These are phyloP conservation scores for Pomacea canaliculata DNA, from an alignment of 2,888 invertebrate genomes.

Conservation along the genomic window DNA sequence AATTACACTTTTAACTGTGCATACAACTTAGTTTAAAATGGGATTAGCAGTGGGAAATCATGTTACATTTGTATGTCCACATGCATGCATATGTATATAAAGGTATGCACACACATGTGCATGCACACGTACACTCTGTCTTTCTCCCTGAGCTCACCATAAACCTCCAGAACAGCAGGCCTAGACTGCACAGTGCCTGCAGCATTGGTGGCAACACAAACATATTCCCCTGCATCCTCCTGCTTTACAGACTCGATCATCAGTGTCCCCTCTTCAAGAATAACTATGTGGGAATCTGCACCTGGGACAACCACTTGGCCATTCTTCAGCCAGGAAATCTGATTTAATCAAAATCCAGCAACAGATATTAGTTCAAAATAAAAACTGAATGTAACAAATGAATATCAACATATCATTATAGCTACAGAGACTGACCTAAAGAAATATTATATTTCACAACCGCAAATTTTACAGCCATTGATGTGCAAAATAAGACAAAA, in stretches of 20 bases:
- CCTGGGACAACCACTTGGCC: slow-evolving; percentile 11
- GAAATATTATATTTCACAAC: too few relatives aligned
- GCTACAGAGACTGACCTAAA: too few relatives aligned
- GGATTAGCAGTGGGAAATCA: too few relatives aligned
- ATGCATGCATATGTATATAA: background rate
- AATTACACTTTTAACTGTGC: too few relatives aligned
- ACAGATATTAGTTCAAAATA: too few relatives aligned
- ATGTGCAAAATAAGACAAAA: background rate
- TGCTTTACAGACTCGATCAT: slow-evolving; percentile 22
- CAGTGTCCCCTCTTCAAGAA: slow-evolving; percentile 17
- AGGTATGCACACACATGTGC: background rate
- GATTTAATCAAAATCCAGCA: background rate
- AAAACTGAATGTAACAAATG: too few relatives aligned
- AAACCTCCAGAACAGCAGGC: slow-evolving; percentile 13
- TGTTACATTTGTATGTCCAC: background rate
- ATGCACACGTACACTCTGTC: background rate
- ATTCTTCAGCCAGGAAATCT: slow-evolving; percentile 35
- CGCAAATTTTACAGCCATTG: too few relatives aligned
- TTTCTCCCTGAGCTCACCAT: slow-evolving; percentile 9
- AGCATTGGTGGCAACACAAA: slow-evolving; percentile 24
- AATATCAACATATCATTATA: too few relatives aligned
- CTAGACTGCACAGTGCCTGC: background rate
- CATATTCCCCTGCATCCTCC: slow-evolving; percentile 23
- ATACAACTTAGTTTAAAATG: too few relatives aligned
- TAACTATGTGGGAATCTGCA: slow-evolving; percentile 19